phyloP scores from a whole-genome alignment of 2,797 vertebrate species.

The Heterohyrax brucei region DNA sequence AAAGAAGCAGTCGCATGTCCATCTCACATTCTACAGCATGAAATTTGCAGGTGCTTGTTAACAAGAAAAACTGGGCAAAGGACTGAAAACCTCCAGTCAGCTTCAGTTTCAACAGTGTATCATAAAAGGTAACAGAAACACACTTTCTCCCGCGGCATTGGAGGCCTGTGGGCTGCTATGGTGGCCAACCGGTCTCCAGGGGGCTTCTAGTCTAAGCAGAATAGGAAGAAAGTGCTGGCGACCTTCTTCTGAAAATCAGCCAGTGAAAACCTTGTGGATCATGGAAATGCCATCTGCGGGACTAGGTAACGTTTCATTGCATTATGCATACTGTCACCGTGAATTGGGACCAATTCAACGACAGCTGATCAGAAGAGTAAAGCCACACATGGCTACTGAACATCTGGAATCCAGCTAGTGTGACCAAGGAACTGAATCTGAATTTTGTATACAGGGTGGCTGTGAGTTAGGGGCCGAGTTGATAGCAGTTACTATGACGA shows the following conservation, averaged over 20 bases:
- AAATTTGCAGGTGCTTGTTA: neutral
- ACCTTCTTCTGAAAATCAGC: neutral
- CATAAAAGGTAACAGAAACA: fast-evolving
- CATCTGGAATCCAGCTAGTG: neutral
- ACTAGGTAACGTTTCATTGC: neutral
- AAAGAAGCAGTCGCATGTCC: fast-evolving
- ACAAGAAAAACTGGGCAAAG: neutral
- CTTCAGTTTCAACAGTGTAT: fast-evolving
- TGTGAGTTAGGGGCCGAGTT: neutral
- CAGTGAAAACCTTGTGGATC: neutral
- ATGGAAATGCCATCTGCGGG: neutral
- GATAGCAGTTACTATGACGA: neutral
- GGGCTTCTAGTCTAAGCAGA: neutral
- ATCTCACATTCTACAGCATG: fast-evolving
- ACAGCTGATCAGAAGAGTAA: neutral
- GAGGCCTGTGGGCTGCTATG: neutral
- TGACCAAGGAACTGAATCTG: neutral
- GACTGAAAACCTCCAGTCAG: neutral
- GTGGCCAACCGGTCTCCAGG: neutral
- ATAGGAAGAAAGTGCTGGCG: neutral
- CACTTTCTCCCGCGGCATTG: fast-evolving
- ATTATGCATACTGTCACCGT: neutral
- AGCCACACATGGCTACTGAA: neutral
- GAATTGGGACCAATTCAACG: neutral
- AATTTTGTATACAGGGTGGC: neutral